Evolutionary conservation across 2,113 vertebrate genomes (phyloP).

Genomic region (Engraulis encrasicolus): DNA sequence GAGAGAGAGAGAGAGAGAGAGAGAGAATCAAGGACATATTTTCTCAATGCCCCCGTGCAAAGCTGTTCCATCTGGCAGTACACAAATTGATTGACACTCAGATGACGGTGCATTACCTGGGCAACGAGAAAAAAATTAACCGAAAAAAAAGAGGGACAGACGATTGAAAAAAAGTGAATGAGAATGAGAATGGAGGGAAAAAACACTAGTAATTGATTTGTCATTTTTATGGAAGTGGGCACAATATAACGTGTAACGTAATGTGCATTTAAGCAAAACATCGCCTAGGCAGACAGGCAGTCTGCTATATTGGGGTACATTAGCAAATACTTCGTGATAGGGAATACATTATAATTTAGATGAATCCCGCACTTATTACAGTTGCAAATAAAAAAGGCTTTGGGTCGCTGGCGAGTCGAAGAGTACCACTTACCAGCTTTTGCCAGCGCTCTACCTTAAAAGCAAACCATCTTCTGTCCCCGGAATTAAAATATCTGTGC

Average conservation of each 20-base stretch:
- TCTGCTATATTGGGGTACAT: constrained; percentile 71
- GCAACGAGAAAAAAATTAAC: neutral
- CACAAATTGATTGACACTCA: constrained; percentile 60
- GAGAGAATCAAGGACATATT: constrained; percentile 59
- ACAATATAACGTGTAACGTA: constrained; percentile 79
- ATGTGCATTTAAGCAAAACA: constrained; percentile 62
- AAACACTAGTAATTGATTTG: constrained; percentile 76
- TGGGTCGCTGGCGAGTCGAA: constrained; percentile 75
- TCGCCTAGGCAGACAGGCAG: no score
- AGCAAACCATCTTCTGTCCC: constrained; percentile 75
- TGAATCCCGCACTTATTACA: constrained; percentile 82
- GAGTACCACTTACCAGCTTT: constrained; percentile 80
- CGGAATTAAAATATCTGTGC: constrained; percentile 64
- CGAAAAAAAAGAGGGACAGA: no score
- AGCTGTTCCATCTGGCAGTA: constrained; percentile 64
- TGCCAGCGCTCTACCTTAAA: constrained; percentile 75
- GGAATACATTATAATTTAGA: constrained; percentile 84
- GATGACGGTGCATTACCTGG: constrained; percentile 67
- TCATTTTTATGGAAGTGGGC: constrained; percentile 72
- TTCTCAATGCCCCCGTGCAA: constrained; percentile 53
- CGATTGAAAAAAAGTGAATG: no score
- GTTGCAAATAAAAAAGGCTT: constrained; percentile 78
- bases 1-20: constrained; percentile 23
- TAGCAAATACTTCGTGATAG: constrained; percentile 67
- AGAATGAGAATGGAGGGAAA: neutral